Base-by-base conservation (phyloP, 2,888 invertebrate genomes). In the Epistrophe eligans region DNA sequence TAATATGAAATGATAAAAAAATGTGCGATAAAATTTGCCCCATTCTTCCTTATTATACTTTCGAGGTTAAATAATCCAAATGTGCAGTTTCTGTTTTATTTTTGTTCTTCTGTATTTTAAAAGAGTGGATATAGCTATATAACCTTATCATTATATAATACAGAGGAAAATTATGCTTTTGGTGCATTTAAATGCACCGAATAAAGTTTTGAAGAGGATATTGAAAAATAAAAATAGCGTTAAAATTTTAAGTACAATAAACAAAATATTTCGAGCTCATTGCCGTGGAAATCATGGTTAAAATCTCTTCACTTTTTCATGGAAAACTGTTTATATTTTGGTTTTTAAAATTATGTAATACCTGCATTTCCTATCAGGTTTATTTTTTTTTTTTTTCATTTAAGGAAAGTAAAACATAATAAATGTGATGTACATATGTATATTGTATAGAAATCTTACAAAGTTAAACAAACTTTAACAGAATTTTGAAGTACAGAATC, bases 181-280 rank as follows among this genome's bases (percentile, higher is more conserved):
- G 43, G 24, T 62, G 62, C 15, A n/a, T 62, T 40, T 15, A 40
- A 62, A 45, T 45, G 43, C 43, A 62, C 28, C n/a, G n/a, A 62
- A 64, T 17, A 32, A 64, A 45, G 5, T 64, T 45, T 64, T 64
- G n/a, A 64, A 64, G 64, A n/a, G 64, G 32, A 32, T 17, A n/a
- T 64, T 64, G n/a, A 19, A 32, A 45, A 64, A 17, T 17, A 10
- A n/a, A n/a, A 62, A 43, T 9, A 24, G 15, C 58, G 38, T 40
- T 40, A 7, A 64, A 64, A 45, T 45, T 64, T 32, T 28, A 45
- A 10, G 38, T 6, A 15, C n/a, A 17, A 45, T 32, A 17, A 64
- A 32, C 10, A 43, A 64, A 40, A 58, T 64, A 64, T 28, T 64
- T 43, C 19, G 43, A 17, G n/a, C 32, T 32, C 64, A 64, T 64